A percentile compares a stretch with the other conserved stretches of the same genome.
These are phyloP conservation scores for Lanistes nyassanus DNA, from an alignment of 1,140 invertebrate species.

Conservation along the genomic window DNA sequence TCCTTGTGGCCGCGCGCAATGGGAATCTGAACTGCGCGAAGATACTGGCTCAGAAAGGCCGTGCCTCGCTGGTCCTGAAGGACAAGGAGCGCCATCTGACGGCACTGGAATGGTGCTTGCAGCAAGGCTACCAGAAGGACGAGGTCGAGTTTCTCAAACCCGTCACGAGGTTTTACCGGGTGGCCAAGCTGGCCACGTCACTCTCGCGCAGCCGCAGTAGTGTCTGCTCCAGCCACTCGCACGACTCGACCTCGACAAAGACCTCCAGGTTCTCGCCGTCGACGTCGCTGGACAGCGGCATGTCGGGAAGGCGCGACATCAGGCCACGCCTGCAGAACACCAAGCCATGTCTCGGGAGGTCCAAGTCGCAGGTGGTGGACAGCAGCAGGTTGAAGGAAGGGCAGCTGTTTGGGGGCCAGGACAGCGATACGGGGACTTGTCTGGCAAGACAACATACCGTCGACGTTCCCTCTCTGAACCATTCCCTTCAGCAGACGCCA, in stretches of 20 bases:
- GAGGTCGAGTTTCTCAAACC: constrained; percentile 35
- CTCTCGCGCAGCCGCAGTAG: constrained; percentile 14
- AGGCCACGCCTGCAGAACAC: no score
- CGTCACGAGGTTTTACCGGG: constrained; percentile 27
- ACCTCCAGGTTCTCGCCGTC: constrained; percentile 5
- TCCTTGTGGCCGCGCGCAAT: constrained; percentile 55
- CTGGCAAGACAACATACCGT: constrained; percentile 6
- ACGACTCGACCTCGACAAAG: neutral
- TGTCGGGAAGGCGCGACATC: neutral
- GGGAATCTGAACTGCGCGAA: constrained; percentile 57
- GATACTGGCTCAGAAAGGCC: constrained; percentile 55
- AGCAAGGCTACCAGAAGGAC: constrained; percentile 33
- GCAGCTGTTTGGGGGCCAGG: neutral
- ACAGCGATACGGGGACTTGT: neutral
- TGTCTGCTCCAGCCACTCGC: neutral
- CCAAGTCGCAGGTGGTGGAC: constrained; percentile 21
- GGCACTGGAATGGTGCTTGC: constrained; percentile 43
- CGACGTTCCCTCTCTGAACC: constrained; percentile 4
- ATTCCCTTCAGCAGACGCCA: no score
- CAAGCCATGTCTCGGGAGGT: constrained; percentile 15
- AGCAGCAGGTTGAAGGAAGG: neutral
- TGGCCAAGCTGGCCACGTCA: constrained; percentile 33
- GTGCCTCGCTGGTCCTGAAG: constrained; percentile 42
- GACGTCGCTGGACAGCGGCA: constrained; percentile 12
- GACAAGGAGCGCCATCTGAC: constrained; percentile 47